Evolutionary conservation across 1,140 invertebrate species (phyloP).

Genomic region (Lordiphosa collinella): DNA sequence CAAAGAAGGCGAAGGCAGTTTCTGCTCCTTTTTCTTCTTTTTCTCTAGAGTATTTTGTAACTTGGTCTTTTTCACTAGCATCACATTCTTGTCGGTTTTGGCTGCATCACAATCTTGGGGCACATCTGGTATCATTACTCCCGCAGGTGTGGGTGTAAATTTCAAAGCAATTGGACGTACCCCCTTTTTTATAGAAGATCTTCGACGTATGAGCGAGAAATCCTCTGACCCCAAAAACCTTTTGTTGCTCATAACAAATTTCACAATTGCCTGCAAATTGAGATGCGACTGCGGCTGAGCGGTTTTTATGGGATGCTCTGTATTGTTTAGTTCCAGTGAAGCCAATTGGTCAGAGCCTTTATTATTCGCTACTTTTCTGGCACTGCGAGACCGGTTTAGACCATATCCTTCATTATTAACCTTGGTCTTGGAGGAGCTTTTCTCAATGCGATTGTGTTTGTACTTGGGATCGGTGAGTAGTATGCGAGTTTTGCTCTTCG

Average conservation of each 20-base stretch:
- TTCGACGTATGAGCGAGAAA: slow-evolving; percentile 48
- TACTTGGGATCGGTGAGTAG: slow-evolving; percentile 55
- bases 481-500: slow-evolving; percentile 35
- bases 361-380: slow-evolving; percentile 20
- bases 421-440: slow-evolving; percentile 59
- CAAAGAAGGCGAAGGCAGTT: slow-evolving; percentile 28
- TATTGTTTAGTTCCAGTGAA: slow-evolving; percentile 9
- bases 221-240: slow-evolving; percentile 50
- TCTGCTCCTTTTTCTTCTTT: slow-evolving; percentile 5
- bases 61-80: slow-evolving; percentile 33
- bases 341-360: slow-evolving; percentile 2
- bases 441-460: slow-evolving; percentile 56
- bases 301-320: slow-evolving; percentile 2
- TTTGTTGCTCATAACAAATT: slow-evolving; percentile 52
- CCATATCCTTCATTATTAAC: slow-evolving; percentile 20
- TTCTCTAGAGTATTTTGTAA: slow-evolving; percentile 28
- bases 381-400: slow-evolving; percentile 38
- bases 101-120: slow-evolving; percentile 26
- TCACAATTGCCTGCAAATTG: slow-evolving; percentile 54
- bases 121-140: slow-evolving; percentile 11
- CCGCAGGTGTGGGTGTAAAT: slow-evolving; percentile 18
- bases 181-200: slow-evolving; percentile 20
- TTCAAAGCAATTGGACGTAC: slow-evolving; percentile 39
- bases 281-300: slow-evolving; percentile 32
- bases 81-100: slow-evolving; percentile 44